Percentiles rank a stretch among this genome's conserved stretches.
These are phyloP conservation scores for Melitaea athalia DNA, from an alignment of 2,888 invertebrate species.

Conservation along the genomic window DNA sequence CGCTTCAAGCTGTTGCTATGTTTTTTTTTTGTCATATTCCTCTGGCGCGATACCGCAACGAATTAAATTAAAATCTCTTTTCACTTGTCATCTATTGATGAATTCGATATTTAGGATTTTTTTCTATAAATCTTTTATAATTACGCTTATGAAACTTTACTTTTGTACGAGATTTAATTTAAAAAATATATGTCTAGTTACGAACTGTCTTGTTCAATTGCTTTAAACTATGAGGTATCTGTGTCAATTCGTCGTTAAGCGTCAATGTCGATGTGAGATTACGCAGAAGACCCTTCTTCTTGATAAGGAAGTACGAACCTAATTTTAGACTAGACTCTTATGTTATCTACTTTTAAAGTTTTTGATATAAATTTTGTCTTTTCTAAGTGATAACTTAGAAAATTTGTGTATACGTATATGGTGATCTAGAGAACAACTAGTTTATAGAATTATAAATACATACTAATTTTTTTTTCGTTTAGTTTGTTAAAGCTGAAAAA, in stretches of 20 bases:
- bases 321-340: too few relatives aligned
- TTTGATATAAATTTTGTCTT: background rate
- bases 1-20: slow-evolving; percentile 81
- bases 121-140: slow-evolving; percentile 23
- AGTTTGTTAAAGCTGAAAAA: too few relatives aligned
- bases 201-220: slow-evolving; percentile 4
- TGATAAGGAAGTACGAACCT: background rate
- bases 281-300: background rate
- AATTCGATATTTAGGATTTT: slow-evolving; percentile 74
- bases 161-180: background rate
- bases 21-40: slow-evolving; percentile 73
- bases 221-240: slow-evolving; percentile 1
- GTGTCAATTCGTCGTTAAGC: slow-evolving; percentile 4
- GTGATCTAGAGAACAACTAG: too few relatives aligned
- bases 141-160: background rate
- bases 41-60: slow-evolving; percentile 79
- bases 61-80: slow-evolving; percentile 83
- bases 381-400: too few relatives aligned
- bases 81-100: slow-evolving; percentile 81
- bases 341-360: background rate
- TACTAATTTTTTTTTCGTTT: too few relatives aligned
- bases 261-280: slow-evolving; percentile 2
- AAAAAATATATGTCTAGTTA: background rate
- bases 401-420: too few relatives aligned
- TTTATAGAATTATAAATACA: too few relatives aligned